Percentiles rank a stretch among this genome's conserved stretches.
These are phyloP conservation scores for Drosophila sp. DNA, from an alignment of 1,140 invertebrate species.

Conservation along the genomic window DNA sequence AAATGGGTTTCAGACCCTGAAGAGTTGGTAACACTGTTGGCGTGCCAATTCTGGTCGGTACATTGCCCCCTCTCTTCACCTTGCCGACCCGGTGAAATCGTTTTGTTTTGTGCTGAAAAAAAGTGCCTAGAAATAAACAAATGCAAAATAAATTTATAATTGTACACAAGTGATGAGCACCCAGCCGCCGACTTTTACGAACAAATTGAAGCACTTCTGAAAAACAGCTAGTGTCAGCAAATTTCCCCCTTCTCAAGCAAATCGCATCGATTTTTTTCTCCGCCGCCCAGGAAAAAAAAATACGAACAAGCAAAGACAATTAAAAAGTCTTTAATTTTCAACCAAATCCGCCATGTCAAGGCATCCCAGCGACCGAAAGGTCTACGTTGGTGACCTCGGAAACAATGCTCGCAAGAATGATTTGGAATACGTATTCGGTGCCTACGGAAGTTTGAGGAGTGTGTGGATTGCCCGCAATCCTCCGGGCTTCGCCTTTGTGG, in stretches of 20 bases:
- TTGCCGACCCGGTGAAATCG: conserved; percentile 56
- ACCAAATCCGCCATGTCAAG: conserved; percentile 86
- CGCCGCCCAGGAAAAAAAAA: conserved; percentile 35
- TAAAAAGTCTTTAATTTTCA: conserved; percentile 35
- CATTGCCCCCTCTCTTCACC: not conserved
- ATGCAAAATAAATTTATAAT: conserved; percentile 12
- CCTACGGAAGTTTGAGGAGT: conserved; percentile 96
- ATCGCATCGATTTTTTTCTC: conserved; percentile 68
- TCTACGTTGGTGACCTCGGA: conserved; percentile 97
- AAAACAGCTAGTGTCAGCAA: conserved; percentile 19
- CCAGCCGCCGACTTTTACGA: conserved; percentile 16
- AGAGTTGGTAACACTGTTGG: too few relatives aligned
- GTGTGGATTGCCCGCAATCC: conserved; percentile 98
- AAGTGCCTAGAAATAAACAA: conserved; percentile 45
- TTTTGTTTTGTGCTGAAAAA: conserved; percentile 49
- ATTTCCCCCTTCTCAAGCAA: conserved; percentile 21
- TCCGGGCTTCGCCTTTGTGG: conserved; percentile 97
- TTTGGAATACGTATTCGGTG: conserved; percentile 96
- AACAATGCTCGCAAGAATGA: conserved; percentile 95
- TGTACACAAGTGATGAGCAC: conserved; percentile 34
- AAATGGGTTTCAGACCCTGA: too few relatives aligned
- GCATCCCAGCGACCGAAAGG: conserved; percentile 94
- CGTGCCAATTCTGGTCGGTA: not conserved
- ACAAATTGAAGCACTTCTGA: conserved; percentile 33
- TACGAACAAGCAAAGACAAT: not conserved